Evolutionary conservation across 2,888 invertebrate genomes (phyloP).

Genomic region (Nasonovia ribisnigri): DNA sequence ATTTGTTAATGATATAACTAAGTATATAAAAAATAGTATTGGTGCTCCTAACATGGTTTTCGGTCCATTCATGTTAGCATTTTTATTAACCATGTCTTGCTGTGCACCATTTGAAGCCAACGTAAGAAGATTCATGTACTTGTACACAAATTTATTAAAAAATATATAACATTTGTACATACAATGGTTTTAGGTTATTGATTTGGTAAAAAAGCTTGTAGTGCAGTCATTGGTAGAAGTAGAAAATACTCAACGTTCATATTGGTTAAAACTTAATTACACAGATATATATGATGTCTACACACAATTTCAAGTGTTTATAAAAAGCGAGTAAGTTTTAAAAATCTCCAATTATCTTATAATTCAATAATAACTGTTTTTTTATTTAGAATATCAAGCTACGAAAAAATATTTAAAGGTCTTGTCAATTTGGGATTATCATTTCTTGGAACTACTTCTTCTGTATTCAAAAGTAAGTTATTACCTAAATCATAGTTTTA

Average conservation of each 20-base stretch:
- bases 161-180: background rate
- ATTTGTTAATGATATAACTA: slow-evolving; percentile 68
- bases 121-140: slow-evolving; percentile 24
- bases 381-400: slow-evolving; percentile 71
- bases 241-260: slow-evolving; percentile 46
- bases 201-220: slow-evolving; percentile 50
- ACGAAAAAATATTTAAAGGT: slow-evolving; percentile 73
- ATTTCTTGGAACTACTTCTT: slow-evolving; percentile 69
- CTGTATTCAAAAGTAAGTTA: slow-evolving; percentile 66
- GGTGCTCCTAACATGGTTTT: slow-evolving; percentile 75
- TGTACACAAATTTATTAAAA: background rate
- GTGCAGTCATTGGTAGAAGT: slow-evolving; percentile 40
- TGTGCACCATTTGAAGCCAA: slow-evolving; percentile 71
- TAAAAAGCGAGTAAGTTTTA: slow-evolving; percentile 60
- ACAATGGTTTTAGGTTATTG: slow-evolving; percentile 49
- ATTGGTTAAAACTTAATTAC: slow-evolving; percentile 46
- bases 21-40: slow-evolving; percentile 71
- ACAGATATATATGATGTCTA: slow-evolving; percentile 54
- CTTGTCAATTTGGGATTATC: slow-evolving; percentile 73
- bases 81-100: slow-evolving; percentile 73
- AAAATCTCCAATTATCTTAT: background rate
- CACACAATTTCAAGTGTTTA: slow-evolving; percentile 46
- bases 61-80: slow-evolving; percentile 77
- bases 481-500: slow-evolving; percentile 67
- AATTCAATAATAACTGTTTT: slow-evolving; percentile 13